Percentiles rank a stretch among this genome's conserved stretches.
phyloP scores from a whole-genome alignment of 1,140 invertebrate genomes.

The Cherax quadricarinatus region DNA sequence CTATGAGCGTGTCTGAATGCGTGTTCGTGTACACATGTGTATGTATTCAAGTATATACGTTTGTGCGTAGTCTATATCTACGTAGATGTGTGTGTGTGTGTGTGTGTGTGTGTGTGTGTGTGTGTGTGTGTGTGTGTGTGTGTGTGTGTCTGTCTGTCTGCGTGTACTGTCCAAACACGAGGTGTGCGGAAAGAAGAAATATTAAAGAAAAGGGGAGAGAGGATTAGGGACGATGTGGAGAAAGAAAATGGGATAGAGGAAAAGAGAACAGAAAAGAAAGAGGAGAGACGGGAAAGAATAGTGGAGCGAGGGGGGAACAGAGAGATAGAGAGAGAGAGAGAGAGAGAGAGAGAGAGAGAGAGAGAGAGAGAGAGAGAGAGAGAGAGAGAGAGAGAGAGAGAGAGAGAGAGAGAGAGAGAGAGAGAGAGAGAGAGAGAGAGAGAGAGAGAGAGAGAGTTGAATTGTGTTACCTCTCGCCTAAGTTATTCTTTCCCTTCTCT shows the following conservation, averaged over 20 bases:
- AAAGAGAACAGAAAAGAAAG: no score
- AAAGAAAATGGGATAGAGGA: background rate
- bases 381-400: no score
- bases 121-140: background rate
- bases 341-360: no score
- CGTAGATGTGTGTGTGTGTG: background rate
- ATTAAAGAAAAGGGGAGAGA: background rate
- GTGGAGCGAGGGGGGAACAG: no score
- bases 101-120: background rate
- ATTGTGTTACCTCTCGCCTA: no score
- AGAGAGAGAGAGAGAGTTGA: no score
- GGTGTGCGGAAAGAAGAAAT: background rate
- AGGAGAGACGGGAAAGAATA: no score
- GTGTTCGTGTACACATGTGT: background rate
- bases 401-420: no score
- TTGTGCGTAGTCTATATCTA: background rate
- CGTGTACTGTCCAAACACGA: background rate
- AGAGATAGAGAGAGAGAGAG: no score
- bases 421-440: no score
- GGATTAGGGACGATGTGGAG: background rate
- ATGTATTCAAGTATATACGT: background rate
- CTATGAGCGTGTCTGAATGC: background rate
- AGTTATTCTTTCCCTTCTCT: no score
- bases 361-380: no score
- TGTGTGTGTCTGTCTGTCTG: background rate